These are phyloP conservation scores for Holothuria glaberrima DNA, from an alignment of 35 echinoderm and acorn worm species.

Conservation along the genomic window DNA sequence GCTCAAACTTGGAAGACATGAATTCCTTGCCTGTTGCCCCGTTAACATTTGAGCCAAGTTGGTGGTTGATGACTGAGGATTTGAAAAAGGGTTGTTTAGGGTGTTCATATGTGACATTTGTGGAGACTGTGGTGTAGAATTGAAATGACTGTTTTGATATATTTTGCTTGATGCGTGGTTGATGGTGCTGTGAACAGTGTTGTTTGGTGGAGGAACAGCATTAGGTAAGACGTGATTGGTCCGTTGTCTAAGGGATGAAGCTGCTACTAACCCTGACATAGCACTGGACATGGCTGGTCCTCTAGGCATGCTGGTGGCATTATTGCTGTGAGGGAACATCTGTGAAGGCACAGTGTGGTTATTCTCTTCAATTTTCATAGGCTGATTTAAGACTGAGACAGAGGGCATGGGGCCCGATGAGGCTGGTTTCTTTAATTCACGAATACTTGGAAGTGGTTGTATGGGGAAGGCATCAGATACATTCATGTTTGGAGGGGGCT, in stretches of 20 bases:
- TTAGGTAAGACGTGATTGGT: not conserved
- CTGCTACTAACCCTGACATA: slow-evolving; percentile 9
- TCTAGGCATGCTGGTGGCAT: slow-evolving; percentile 27
- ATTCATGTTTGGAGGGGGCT: slow-evolving; percentile 43
- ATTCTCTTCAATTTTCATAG: slow-evolving; percentile 13
- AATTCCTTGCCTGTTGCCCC: not conserved
- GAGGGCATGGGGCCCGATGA: slow-evolving; percentile 1
- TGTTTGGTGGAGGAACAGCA: not conserved
- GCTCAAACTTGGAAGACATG: slow-evolving; percentile 38
- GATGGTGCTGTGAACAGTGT: slow-evolving; percentile 7
- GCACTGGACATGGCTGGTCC: not conserved
- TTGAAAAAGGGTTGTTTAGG: slow-evolving; percentile 20
- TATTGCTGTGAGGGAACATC: slow-evolving; percentile 11
- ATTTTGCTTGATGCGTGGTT: slow-evolving; percentile 7
- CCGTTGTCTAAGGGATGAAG: not conserved
- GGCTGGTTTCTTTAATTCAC: slow-evolving; percentile 31
- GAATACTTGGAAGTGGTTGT: slow-evolving; percentile 53
- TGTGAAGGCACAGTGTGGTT: slow-evolving; percentile 43
- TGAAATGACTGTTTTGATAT: slow-evolving; percentile 24
- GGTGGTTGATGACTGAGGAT: slow-evolving; percentile 12
- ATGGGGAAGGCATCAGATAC: slow-evolving; percentile 42
- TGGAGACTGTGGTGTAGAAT: slow-evolving; percentile 18
- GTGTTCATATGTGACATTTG: slow-evolving; percentile 16
- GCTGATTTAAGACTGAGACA: not conserved
- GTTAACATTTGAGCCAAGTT: slow-evolving; percentile 32